These are phyloP conservation scores for Ciconia stormi DNA, from an alignment of 2,113 vertebrate genomes.

Conservation along the genomic window DNA sequence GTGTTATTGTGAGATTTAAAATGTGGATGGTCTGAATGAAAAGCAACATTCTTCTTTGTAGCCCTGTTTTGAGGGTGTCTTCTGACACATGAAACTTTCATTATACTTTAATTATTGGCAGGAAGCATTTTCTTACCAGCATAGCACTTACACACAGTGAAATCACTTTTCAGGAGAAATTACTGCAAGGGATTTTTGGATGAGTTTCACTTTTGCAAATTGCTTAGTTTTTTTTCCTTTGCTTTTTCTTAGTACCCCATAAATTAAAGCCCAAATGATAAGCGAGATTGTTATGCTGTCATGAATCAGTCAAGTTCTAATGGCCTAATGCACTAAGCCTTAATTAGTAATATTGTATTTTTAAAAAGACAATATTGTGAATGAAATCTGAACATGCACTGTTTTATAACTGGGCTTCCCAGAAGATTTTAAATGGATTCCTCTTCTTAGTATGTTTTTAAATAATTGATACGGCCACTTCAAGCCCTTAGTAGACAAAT, in stretches of 20 bases:
- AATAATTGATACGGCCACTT: constrained; percentile 65
- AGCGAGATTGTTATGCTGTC: constrained; percentile 21
- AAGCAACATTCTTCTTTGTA: constrained; percentile 10
- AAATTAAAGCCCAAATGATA: constrained; percentile 55
- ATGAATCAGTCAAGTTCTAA: constrained; percentile 55
- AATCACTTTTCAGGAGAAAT: constrained; percentile 66
- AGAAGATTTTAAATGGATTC: constrained; percentile 68
- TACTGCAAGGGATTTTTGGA: constrained; percentile 57
- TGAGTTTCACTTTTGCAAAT: constrained; percentile 62
- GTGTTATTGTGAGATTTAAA: neutral
- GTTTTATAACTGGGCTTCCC: constrained; percentile 55
- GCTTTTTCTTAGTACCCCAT: neutral
- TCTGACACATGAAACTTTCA: constrained; percentile 66
- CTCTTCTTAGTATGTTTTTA: constrained; percentile 45
- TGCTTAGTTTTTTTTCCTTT: neutral
- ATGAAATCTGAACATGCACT: constrained; percentile 47
- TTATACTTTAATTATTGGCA: constrained; percentile 72
- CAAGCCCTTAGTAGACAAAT: constrained; percentile 48
- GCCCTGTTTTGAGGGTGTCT: constrained; percentile 30
- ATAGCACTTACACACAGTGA: constrained; percentile 58
- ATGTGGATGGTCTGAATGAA: neutral
- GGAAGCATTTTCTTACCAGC: constrained; percentile 64
- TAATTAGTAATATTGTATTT: constrained; percentile 68
- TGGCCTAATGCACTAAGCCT: constrained; percentile 64
- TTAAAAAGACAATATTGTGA: constrained; percentile 48